A percentile compares a stretch with the other conserved stretches of the same genome.
Conservation (phyloP, 1,140 invertebrate species). For the Ceratitis capitata region DNA sequence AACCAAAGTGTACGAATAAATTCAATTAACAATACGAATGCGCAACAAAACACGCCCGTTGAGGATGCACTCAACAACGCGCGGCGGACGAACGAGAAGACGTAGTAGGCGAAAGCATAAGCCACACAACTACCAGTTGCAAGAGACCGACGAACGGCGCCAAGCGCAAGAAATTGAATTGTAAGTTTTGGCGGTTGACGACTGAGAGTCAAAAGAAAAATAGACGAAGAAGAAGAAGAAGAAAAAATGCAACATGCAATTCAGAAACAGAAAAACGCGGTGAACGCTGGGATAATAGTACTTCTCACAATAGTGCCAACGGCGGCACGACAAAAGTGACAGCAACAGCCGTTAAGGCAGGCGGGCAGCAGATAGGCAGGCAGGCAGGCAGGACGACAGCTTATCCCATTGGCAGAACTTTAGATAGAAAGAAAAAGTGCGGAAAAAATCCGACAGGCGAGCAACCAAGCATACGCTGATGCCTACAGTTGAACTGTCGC, state of each 20-base stretch:
- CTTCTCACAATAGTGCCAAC: not conserved
- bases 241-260: not conserved
- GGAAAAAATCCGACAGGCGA: not conserved
- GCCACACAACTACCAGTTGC: not conserved
- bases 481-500: not conserved
- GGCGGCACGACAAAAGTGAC: not conserved
- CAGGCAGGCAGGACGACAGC: not conserved
- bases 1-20: slow-evolving; percentile 44
- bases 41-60: not conserved
- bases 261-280: not conserved
- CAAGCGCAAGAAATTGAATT: not conserved
- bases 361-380: not conserved
- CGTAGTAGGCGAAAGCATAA: not conserved
- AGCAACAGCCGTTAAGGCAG: not conserved
- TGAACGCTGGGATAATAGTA: not conserved
- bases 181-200: not conserved
- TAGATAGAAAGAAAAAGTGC: too few species aligned
- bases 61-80: not conserved
- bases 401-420: too few species aligned
- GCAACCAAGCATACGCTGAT: not conserved
- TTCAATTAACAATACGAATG: slow-evolving; percentile 36
- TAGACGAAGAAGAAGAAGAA: not conserved
- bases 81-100: not conserved
- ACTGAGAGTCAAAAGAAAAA: not conserved
- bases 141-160: not conserved